Evolutionary conservation across 2,113 vertebrate genomes (phyloP).

Genomic region (Acanthisitta chloris): DNA sequence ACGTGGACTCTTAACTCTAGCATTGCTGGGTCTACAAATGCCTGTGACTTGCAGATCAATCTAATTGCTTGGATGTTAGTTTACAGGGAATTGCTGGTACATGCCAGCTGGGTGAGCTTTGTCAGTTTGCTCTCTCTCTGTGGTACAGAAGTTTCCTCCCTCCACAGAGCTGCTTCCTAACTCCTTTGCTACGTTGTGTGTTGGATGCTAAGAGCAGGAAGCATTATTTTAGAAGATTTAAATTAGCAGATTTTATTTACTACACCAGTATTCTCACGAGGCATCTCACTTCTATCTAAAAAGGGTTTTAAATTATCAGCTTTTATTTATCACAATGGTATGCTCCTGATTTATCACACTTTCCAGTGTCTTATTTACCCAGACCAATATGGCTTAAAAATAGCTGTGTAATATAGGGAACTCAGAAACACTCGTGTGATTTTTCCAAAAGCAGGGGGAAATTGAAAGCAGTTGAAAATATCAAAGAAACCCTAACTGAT

Average conservation of each 20-base stretch:
- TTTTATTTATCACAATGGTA: conserved; percentile 72
- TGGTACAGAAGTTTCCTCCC: neutral
- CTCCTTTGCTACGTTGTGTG: neutral
- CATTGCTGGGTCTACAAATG: neutral
- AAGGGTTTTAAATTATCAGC: conserved; percentile 78
- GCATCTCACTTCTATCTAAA: conserved; percentile 61
- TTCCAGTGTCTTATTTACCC: conserved; percentile 19
- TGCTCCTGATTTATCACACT: conserved; percentile 45
- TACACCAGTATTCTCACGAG: conserved; percentile 52
- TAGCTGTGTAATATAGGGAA: conserved; percentile 2
- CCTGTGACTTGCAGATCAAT: neutral
- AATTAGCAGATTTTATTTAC: conserved; percentile 79
- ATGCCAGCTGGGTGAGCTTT: neutral
- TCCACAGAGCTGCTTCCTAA: neutral
- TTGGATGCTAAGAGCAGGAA: conserved; percentile 47
- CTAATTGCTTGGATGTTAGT: neutral
- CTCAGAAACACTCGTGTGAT: neutral
- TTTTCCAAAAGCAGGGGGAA: neutral
- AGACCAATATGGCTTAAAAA: neutral
- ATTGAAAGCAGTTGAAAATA: neutral
- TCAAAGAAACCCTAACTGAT: neutral
- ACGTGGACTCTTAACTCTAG: rapidly evolving
- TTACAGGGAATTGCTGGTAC: neutral
- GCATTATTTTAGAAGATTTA: conserved; percentile 61
- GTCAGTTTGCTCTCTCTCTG: neutral